phyloP scores from a whole-genome alignment of 2,113 vertebrate genomes.

The Hippocampus barbouri region DNA sequence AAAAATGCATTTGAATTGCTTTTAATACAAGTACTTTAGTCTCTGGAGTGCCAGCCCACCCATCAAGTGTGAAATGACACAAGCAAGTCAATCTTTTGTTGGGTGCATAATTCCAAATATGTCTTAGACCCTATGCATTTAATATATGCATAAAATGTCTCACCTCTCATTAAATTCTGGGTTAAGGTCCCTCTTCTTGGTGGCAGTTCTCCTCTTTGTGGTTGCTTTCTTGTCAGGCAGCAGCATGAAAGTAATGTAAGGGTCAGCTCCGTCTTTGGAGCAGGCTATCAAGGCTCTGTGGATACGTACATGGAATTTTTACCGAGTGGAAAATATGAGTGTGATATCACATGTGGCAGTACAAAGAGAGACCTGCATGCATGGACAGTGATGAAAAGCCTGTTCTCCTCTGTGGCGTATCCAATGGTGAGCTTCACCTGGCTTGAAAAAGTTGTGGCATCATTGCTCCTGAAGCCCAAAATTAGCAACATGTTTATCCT shows the following conservation, averaged over 20 bases:
- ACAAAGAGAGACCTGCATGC: conserved; percentile 78
- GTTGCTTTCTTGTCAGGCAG: conserved; percentile 83
- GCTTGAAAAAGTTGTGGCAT: conserved; percentile 40
- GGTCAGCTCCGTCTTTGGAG: conserved; percentile 81
- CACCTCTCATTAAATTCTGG: conserved; percentile 87
- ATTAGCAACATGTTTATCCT: neutral
- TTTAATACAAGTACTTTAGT: neutral
- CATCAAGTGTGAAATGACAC: too few species aligned
- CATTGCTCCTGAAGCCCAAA: conserved; percentile 32
- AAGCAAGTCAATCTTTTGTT: too few species aligned
- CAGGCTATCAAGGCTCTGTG: conserved; percentile 74
- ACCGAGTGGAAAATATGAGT: neutral
- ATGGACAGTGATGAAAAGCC: conserved; percentile 78
- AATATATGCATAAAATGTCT: neutral
- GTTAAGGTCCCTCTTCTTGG: conserved; percentile 82
- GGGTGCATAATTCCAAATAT: too few species aligned
- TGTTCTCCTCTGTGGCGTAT: conserved; percentile 79
- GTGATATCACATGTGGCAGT: neutral
- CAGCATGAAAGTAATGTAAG: conserved; percentile 82
- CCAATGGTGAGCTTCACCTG: conserved; percentile 80
- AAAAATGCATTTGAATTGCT: neutral
- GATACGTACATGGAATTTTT: conserved; percentile 5
- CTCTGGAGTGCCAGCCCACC: neutral
- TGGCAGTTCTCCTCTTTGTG: conserved; percentile 83
- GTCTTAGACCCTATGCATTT: too few species aligned